Evolutionary conservation across 2,888 invertebrate species (phyloP), one percentile per base, ranked within the genome.

Genomic region (Alcis repandata): DNA sequence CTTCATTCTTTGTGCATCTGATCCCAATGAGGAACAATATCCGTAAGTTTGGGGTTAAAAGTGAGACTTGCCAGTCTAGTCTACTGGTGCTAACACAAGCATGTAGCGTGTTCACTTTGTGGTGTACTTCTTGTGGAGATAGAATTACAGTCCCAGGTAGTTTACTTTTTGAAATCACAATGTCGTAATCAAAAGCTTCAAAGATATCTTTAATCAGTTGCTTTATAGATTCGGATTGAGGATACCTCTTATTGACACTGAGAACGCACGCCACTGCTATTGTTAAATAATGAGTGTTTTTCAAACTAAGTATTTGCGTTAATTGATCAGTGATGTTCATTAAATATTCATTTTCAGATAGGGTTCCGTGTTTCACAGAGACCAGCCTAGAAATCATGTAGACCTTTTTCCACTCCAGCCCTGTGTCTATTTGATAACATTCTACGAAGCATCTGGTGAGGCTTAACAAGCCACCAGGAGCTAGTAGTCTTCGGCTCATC

Each of bases 301-400:
- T 91, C 20, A 86, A 77, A 38, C 78, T 75, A 19, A 95, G 73
- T 75, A 95, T 89, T 62, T 91, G 82, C 13, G 89, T 75, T 17
- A 96, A 75, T 85, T 96, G 95, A 46, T 82, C 76, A 73, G 91
- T 92, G 59, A 95, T 94, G 71, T 94, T 94, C 46, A 75, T 74
- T n/a, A 95, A 86, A 82, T 95, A 96, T 58, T 93, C 88, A 41
- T 84, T 83, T 36, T 91, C 83, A 70, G 92, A 78, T 36, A 73
- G 69, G 58, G 75, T 87, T 49, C 94, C 94, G 73, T 95, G 94
- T 72, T 91, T 94, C 33, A 92, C 91, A 61, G 95, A 86, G 63
- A 96, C 92, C 62, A 97, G 91, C 86, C 94, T 95, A 53, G 95
- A 95, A 64, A 96, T 94, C 74, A 95, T 92, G 63, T 96, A 95